Evolutionary conservation across 2,113 vertebrate species (phyloP).

Genomic region (Tenebrosternarchus preto): DNA sequence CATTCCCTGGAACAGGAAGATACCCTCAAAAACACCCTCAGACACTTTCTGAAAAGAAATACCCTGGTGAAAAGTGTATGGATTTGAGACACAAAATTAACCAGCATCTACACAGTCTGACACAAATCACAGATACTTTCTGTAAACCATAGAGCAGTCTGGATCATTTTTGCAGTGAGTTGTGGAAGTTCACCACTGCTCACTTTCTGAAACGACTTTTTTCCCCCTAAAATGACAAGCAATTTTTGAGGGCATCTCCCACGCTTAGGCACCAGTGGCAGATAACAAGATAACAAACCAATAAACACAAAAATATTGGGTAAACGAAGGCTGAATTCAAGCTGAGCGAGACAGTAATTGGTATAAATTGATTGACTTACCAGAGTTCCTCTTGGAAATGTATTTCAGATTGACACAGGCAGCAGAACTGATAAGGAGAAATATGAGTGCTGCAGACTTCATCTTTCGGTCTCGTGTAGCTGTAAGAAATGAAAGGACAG

Average conservation of each 20-base stretch:
- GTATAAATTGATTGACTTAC: constrained; percentile 74
- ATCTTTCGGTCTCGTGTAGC: constrained; percentile 75
- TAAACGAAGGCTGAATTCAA: background rate
- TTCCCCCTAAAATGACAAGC: no score
- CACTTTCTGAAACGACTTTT: background rate
- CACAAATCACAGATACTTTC: no score
- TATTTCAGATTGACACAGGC: constrained; percentile 87
- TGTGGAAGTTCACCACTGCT: background rate
- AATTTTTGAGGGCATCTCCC: background rate
- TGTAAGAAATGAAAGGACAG: constrained; percentile 69
- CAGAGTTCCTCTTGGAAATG: constrained; percentile 95
- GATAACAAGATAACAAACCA: background rate
- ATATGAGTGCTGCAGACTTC: constrained; percentile 81
- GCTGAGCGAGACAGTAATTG: background rate
- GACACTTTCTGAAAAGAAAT: background rate
- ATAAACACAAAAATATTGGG: background rate
- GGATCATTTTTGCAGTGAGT: no score
- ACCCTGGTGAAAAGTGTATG: background rate
- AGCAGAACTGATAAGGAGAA: constrained; percentile 79
- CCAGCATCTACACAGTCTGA: background rate
- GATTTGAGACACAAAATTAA: background rate
- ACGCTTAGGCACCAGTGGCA: background rate
- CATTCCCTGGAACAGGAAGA: background rate
- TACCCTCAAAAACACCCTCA: constrained; percentile 1
- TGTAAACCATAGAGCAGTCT: no score